phyloP scores from a whole-genome alignment of 2,113 vertebrate species.

The Otocyon megalotis region DNA sequence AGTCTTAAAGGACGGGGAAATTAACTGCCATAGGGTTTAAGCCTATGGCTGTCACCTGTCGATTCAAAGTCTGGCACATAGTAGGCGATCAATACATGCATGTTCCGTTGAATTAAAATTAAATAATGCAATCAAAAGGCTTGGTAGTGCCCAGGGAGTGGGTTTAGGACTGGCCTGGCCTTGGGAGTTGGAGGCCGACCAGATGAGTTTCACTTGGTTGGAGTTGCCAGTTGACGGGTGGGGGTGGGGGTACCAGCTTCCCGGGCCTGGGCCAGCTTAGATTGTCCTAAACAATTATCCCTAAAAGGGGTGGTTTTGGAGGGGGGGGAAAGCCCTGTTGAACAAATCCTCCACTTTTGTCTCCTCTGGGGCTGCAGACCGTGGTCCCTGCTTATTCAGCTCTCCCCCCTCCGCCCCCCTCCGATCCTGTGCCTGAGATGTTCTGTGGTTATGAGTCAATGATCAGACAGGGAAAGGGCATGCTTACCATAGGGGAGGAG shows the following conservation, averaged over 20 bases:
- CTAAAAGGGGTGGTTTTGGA: not conserved
- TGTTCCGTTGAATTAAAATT: not conserved
- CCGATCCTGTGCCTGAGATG: conserved; percentile 73
- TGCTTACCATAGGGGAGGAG: conserved; percentile 76
- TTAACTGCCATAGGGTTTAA: not conserved
- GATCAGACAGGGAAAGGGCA: conserved; percentile 87
- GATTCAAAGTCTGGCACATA: not conserved
- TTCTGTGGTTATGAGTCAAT: conserved; percentile 88
- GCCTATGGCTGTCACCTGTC: conserved; percentile 1
- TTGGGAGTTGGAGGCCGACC: conserved; percentile 37
- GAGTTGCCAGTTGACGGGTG: not conserved
- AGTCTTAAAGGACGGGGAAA: not conserved
- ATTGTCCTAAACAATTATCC: conserved; percentile 77
- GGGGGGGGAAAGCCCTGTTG: not conserved
- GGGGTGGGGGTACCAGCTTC: not conserved
- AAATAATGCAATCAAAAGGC: not conserved
- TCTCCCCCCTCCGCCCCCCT: conserved; percentile 73
- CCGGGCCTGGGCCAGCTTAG: conserved; percentile 8
- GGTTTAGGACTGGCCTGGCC: not conserved
- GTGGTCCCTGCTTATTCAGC: conserved; percentile 81
- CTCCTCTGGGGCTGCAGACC: conserved; percentile 77
- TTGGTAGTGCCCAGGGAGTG: not conserved
- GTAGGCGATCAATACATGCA: fast-evolving
- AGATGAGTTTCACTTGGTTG: conserved; percentile 51
- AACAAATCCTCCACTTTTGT: conserved; percentile 85